A percentile compares a stretch with the other conserved stretches of the same genome.
phyloP scores from a whole-genome alignment of 1,140 invertebrate genomes.

The fruit fly (Drosophila melanogaster) region Release_6_plus_ISO1_MT NT_033777.3:9818001-9818500 shows the following conservation, averaged over 20 bases:
- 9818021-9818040: conserved; percentile 37
- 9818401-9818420: conserved; percentile 2
- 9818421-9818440: background rate
- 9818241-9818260: conserved; percentile 87
- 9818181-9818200: conserved; percentile 90
- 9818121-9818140: background rate
- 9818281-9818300: conserved; percentile 89
- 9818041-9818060: conserved; percentile 23
- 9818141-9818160: conserved; percentile 26
- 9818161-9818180: conserved; percentile 88
- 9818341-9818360: conserved; percentile 34
- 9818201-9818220: conserved; percentile 91
- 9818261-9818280: conserved; percentile 88
- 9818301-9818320: conserved; percentile 86
- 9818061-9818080: background rate
- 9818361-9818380: conserved; percentile 25
- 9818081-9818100: too few species aligned
- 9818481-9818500: background rate
- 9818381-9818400: background rate
- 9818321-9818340: conserved; percentile 25
- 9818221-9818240: conserved; percentile 93
- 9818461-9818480: background rate
- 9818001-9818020: conserved; percentile 44
- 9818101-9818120: too few species aligned
- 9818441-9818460: background rate